phyloP scores from a whole-genome alignment of 1,140 invertebrate species.

The Drosophila santomea region DNA sequence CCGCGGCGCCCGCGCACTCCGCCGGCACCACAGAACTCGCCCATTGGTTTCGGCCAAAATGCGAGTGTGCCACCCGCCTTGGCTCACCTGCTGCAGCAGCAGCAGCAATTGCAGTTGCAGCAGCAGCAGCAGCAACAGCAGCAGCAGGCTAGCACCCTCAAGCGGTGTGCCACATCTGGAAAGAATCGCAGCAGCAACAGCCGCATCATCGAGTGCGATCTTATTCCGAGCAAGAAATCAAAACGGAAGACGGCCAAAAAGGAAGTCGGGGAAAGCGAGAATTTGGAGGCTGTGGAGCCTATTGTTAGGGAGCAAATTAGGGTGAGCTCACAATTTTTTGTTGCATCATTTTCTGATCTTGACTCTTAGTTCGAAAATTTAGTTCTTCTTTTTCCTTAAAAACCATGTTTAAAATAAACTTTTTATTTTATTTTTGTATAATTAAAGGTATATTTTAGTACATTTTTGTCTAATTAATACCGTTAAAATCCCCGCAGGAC shows the following conservation, averaged over 20 bases:
- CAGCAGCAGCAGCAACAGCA: constrained; percentile 16
- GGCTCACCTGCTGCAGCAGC: constrained; percentile 61
- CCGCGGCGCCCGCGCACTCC: constrained; percentile 66
- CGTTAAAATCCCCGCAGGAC: constrained; percentile 44
- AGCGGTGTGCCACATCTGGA: constrained; percentile 28
- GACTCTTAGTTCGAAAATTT: not conserved
- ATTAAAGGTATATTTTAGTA: too few species aligned
- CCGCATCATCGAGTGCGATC: constrained; percentile 78
- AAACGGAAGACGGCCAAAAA: constrained; percentile 65
- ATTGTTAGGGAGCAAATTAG: constrained; percentile 70
- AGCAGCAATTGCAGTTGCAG: constrained; percentile 46
- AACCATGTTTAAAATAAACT: too few species aligned
- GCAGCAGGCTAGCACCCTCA: constrained; percentile 17
- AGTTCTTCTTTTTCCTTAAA: not conserved
- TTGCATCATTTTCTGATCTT: not conserved
- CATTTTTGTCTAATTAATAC: too few species aligned
- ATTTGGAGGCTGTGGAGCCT: constrained; percentile 46
- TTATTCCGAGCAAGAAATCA: constrained; percentile 81
- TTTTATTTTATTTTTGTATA: too few species aligned
- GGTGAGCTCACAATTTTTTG: constrained; percentile 28
- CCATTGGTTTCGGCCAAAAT: constrained; percentile 63
- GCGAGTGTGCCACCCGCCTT: constrained; percentile 53
- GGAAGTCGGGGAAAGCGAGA: constrained; percentile 38
- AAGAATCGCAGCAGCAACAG: constrained; percentile 53
- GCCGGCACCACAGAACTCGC: constrained; percentile 76